Evolutionary conservation across 2,797 vertebrate genomes (phyloP).

Genomic region (Phyllotis vaccarum): DNA sequence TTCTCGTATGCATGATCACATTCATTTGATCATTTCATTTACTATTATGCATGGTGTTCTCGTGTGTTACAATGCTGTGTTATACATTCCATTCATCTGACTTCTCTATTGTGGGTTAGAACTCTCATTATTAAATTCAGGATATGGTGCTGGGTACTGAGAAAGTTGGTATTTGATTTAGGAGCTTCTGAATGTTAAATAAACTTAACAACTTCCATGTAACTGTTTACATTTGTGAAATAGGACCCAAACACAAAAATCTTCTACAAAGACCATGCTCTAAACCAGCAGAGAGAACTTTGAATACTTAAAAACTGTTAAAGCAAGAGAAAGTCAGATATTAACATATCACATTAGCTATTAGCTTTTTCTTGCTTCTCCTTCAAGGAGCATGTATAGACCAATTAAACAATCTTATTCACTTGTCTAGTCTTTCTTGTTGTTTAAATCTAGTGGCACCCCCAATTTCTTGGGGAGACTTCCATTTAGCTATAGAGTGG

Average conservation of each 20-base stretch:
- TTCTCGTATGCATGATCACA: not conserved
- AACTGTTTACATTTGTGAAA: slow-evolving; percentile 33
- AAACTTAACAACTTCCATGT: slow-evolving; percentile 4
- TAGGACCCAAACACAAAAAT: not conserved
- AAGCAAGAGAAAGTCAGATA: not conserved
- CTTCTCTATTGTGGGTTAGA: not conserved
- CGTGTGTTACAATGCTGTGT: not conserved
- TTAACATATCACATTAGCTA: not conserved
- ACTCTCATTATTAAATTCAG: not conserved
- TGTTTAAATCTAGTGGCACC: slow-evolving; percentile 1
- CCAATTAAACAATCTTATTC: slow-evolving; percentile 46
- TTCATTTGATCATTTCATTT: not conserved
- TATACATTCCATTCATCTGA: slow-evolving; percentile 13
- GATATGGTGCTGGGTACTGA: not conserved
- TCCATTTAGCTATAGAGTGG: not conserved
- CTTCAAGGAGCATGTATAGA: not conserved
- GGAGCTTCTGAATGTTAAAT: slow-evolving; percentile 29
- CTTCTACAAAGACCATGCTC: not conserved
- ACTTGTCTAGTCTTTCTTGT: slow-evolving; percentile 13
- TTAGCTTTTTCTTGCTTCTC: not conserved
- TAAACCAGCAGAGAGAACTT: slow-evolving; percentile 7
- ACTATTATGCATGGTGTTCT: not conserved
- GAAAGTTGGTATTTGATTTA: slow-evolving; percentile 34
- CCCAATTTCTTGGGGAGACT: not conserved
- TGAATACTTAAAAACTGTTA: not conserved